Base-by-base conservation (phyloP, 2,797 vertebrate species). In the Myotis findleyi region DNA sequence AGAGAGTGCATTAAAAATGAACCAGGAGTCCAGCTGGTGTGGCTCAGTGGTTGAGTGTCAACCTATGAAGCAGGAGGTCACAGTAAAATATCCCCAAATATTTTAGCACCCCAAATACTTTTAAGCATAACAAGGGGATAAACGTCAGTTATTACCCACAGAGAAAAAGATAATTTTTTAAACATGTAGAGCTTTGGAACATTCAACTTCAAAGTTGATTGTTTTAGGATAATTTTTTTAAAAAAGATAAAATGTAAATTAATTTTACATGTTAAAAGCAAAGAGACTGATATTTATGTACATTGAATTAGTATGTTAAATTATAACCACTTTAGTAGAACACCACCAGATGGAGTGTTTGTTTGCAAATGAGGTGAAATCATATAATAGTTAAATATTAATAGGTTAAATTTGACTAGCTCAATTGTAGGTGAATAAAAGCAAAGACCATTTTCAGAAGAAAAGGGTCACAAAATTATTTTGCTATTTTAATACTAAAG, bases 281-380 rank as follows among this genome's bases (percentile, higher is more conserved):
- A 23, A 72, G 38, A 41, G 59, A 64, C 27, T 55, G 84, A 57
- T 71, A 10, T 72, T 86, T 81, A 76, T 77, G 59, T 68, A 73
- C 81, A 75, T 76, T 36, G 8, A 41, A 41, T 25, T 47, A 91
- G 33, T 17, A 2, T 59, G 53, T 85, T 12, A 71, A 38, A 84
- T 72, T 57, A 76, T 80, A 93, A 96, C 62, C 55, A 47, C 66
- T 44, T 94, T 89, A 93, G 36, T n/a, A 38, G 79, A 93, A 59
- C 41, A 21, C 44, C 68, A 84, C 41, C 55, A 73, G 38, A 41
- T 82, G 76, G 77, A 95, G n/a, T 68, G 77, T 83, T 84, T 33
- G 30, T 59, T 96, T 93, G 84, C 79, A 86, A 91, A 91, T 95
- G 41, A 89, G 75, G 57, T 75, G 71, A 94, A 89, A 86, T 89